Evolutionary conservation across 1,140 invertebrate genomes (phyloP), one percentile per base, ranked within the genome.

Genomic region (Bombus terrestris): DNA sequence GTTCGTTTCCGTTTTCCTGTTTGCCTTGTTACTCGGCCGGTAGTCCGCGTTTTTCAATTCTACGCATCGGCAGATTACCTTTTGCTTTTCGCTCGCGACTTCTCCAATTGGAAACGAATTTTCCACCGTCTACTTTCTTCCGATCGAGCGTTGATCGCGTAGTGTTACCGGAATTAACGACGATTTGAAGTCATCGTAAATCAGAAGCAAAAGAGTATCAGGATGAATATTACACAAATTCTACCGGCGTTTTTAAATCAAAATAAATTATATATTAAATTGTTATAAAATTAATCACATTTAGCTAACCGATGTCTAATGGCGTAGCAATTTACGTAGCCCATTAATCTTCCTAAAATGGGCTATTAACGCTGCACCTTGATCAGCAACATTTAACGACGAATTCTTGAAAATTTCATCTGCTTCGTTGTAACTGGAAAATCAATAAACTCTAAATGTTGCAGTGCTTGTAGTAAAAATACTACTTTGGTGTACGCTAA

Each of bases 1-100:
- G 41, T 68, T 79, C 62, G 64, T 79, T 79, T 79, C 77, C 62
- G 41, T 68, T 68, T 79, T 2, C 4, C 37, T 13, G 3, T n/a
- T 39, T 25, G 57, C 75, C 37, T 64, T 64, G 75, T 77, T 62
- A 64, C 37, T 39, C 75, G 75, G 37, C 15, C 32, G 18, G 32
- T 32, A 35, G 64, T 35, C 8, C 18, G 18, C 28, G 3, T 43
- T 78, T 79, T 79, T 43, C 77, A 68, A 69, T 79, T 69, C 28
- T 28, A 43, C 62, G n/a, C 77, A 37, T 43, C 62, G 59, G 15
- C 22, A n/a, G n/a, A 37, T 64, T 66, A 22, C 39, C 25, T 8
- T 32, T 28, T 25, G 32, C 41, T 22, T 13, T 13, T 10, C 15
- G 57, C 57, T 25, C 59, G 59, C 25, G 59, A 13, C 4, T 62